These are phyloP conservation scores for Coenonympha arcania DNA, from an alignment of 2,888 invertebrate genomes.

Conservation along the genomic window DNA sequence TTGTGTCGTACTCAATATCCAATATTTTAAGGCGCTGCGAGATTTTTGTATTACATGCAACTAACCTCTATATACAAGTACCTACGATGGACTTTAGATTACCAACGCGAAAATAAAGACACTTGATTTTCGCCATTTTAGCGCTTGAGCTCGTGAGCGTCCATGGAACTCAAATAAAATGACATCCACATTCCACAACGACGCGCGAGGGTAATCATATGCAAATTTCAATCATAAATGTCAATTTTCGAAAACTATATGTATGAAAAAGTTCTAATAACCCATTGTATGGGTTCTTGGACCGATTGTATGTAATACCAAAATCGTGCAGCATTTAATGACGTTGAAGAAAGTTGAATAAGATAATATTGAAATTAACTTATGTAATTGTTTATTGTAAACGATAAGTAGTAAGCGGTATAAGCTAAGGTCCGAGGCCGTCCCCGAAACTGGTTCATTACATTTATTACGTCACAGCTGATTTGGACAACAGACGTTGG, in stretches of 20 bases:
- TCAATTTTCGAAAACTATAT: too few relatives aligned
- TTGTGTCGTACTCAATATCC: conserved; percentile 51
- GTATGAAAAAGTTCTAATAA: too few relatives aligned
- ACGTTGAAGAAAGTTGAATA: conserved; percentile 24
- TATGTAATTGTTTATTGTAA: conserved; percentile 18
- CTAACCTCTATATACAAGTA: not conserved
- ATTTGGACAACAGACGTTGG: not conserved
- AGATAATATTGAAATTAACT: conserved; percentile 40
- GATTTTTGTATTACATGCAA: conserved; percentile 32
- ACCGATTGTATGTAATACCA: conserved; percentile 3
- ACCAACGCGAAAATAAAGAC: not conserved
- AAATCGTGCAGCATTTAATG: conserved; percentile 16
- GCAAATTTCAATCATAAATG: too few relatives aligned
- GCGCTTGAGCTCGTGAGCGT: too few relatives aligned
- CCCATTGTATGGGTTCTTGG: too few relatives aligned
- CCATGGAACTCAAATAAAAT: too few relatives aligned
- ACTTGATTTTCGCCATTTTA: too few relatives aligned
- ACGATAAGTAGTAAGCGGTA: conserved; percentile 63
- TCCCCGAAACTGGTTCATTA: not conserved
- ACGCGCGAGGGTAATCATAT: too few relatives aligned
- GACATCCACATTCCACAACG: too few relatives aligned
- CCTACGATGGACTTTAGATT: too few relatives aligned
- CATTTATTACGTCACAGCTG: not conserved
- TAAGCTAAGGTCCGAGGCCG: conserved; percentile 8
- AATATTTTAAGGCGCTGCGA: conserved; percentile 36